A percentile compares a stretch with the other conserved stretches of the same genome.
Evolutionary conservation across 2,888 invertebrate species (phyloP).

Genomic region (Parascotia fuliginaria): DNA sequence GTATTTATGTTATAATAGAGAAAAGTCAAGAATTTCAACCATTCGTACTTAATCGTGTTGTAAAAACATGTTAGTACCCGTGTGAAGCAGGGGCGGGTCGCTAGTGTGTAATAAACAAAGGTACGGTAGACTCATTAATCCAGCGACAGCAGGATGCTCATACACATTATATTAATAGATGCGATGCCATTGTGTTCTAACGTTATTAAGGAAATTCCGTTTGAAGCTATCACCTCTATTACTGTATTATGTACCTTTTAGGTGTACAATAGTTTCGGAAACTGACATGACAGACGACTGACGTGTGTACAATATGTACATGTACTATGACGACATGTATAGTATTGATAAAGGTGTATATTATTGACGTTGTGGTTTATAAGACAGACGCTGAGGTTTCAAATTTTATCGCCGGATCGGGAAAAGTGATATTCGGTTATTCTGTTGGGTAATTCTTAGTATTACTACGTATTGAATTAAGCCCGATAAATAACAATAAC

Average conservation of each 20-base stretch:
- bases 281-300: neutral
- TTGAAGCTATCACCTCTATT: conserved; percentile 31
- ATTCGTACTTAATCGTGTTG: no score
- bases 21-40: no score
- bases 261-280: conserved; percentile 17
- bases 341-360: neutral
- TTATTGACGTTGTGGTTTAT: no score
- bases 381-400: no score
- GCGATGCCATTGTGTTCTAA: conserved; percentile 29
- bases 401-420: no score
- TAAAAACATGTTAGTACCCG: no score
- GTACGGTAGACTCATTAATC: conserved; percentile 44
- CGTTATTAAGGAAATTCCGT: conserved; percentile 42
- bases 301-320: neutral
- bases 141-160: conserved; percentile 35
- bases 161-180: conserved; percentile 39
- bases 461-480: no score
- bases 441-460: no score
- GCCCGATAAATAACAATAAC: no score
- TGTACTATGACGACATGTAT: neutral
- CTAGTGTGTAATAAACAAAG: conserved; percentile 48
- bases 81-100: no score
- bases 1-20: no score
- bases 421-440: no score
- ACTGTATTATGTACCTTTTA: conserved; percentile 27